phyloP scores from a whole-genome alignment of 2,797 vertebrate genomes.

The Pangasius mekongensis region DNA sequence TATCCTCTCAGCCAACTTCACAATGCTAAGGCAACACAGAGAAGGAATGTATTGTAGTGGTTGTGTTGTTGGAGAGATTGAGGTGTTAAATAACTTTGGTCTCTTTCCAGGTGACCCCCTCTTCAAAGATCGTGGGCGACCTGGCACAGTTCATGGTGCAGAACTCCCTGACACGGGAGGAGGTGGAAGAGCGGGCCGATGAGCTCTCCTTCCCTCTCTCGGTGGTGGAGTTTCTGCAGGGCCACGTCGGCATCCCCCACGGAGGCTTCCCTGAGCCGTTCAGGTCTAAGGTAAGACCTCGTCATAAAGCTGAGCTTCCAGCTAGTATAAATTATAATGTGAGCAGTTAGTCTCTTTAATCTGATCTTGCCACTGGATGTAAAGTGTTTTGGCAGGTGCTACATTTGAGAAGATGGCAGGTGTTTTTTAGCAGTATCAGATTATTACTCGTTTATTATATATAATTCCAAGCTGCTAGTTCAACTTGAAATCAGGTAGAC shows the following conservation, averaged over 20 bases:
- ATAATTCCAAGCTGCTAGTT: not conserved
- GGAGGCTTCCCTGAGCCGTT: constrained; percentile 94
- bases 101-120: constrained; percentile 85
- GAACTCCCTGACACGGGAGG: constrained; percentile 82
- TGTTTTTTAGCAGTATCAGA: not conserved
- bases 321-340: not conserved
- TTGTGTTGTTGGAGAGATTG: not conserved
- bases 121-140: constrained; percentile 96
- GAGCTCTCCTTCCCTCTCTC: constrained; percentile 93
- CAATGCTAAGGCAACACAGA: not conserved
- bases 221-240: constrained; percentile 94
- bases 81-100: not conserved
- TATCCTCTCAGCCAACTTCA: constrained; percentile 10
- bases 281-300: constrained; percentile 81
- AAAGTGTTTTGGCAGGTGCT: constrained; percentile 5
- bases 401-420: not conserved
- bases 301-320: not conserved
- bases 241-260: constrained; percentile 86
- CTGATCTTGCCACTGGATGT: not conserved
- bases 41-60: not conserved
- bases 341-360: constrained; percentile 7
- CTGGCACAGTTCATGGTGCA: constrained; percentile 98
- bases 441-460: not conserved
- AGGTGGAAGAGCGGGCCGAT: constrained; percentile 86
- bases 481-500: not conserved